These are phyloP conservation scores for Eugnorisma glareosa DNA, from an alignment of 2,888 invertebrate species.

Conservation along the genomic window DNA sequence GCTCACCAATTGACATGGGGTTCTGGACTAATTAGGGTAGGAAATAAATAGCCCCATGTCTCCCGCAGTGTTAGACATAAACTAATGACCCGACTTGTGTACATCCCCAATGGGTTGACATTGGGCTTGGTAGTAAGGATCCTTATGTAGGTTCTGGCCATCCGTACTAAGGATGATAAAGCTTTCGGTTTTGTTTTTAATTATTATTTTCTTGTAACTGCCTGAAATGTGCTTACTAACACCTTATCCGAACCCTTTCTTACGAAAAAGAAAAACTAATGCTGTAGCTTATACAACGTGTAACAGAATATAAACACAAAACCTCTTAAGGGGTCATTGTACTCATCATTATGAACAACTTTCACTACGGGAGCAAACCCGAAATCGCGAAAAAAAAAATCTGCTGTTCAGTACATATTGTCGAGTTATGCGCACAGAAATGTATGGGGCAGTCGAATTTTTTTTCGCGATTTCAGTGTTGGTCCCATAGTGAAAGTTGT, in stretches of 20 bases:
- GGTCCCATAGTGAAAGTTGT: no score
- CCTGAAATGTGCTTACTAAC: not conserved
- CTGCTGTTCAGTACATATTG: no score
- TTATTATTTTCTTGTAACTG: not conserved
- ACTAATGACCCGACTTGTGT: constrained; percentile 35
- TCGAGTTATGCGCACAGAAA: no score
- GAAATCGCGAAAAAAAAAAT: no score
- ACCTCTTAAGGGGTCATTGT: no score
- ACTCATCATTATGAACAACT: no score
- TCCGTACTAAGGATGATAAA: not conserved
- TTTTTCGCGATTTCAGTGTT: no score
- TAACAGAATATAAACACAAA: no score
- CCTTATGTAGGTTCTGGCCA: not conserved
- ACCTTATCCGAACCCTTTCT: not conserved
- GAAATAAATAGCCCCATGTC: constrained; percentile 40
- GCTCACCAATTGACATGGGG: constrained; percentile 45
- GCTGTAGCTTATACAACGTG: no score
- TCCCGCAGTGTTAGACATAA: constrained; percentile 7
- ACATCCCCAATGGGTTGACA: constrained; percentile 16
- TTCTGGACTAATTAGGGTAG: constrained; percentile 47
- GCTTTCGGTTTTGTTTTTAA: not conserved
- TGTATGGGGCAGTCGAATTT: no score
- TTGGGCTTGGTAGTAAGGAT: not conserved
- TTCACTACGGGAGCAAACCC: no score
- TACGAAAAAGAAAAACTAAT: not conserved